Percentiles rank a stretch among this genome's conserved stretches.
Conservation (phyloP, 1,140 invertebrate genomes). For the Ceratitis capitata region DNA sequence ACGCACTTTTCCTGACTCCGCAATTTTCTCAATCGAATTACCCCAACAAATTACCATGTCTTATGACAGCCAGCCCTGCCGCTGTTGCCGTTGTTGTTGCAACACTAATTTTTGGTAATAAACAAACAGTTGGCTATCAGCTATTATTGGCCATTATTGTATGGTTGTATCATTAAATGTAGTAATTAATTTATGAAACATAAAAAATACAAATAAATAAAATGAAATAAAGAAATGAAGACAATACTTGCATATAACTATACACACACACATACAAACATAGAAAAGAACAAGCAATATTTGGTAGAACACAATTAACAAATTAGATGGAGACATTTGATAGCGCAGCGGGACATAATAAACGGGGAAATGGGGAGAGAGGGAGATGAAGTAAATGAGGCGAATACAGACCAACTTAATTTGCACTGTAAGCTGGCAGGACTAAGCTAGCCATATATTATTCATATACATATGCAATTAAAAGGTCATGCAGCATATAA, state of each 20-base stretch:
- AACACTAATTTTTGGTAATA: constrained; percentile 12
- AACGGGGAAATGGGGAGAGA: not conserved
- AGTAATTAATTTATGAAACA: constrained; percentile 32
- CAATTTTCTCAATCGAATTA: constrained; percentile 5
- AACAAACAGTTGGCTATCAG: constrained; percentile 36
- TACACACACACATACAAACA: too few relatives aligned
- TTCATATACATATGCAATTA: not conserved
- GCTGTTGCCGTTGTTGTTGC: not conserved
- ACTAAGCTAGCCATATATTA: too few relatives aligned
- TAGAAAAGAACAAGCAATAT: not conserved
- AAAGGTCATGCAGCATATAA: constrained; percentile 8
- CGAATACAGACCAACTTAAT: not conserved
- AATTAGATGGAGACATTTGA: constrained; percentile 36
- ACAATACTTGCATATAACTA: not conserved
- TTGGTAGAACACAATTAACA: constrained; percentile 36
- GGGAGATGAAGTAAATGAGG: not conserved
- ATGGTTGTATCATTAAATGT: constrained; percentile 30
- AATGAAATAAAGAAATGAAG: not conserved
- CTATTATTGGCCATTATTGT: constrained; percentile 24
- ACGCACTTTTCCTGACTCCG: not conserved
- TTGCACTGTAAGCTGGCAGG: not conserved
- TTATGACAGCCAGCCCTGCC: not conserved
- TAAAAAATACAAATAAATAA: not conserved
- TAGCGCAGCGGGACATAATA: constrained; percentile 26
- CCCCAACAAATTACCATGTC: not conserved